Evolutionary conservation across 2,888 invertebrate species (phyloP), one percentile per base, ranked within the genome.

Genomic region (Nomada hirtipes): DNA sequence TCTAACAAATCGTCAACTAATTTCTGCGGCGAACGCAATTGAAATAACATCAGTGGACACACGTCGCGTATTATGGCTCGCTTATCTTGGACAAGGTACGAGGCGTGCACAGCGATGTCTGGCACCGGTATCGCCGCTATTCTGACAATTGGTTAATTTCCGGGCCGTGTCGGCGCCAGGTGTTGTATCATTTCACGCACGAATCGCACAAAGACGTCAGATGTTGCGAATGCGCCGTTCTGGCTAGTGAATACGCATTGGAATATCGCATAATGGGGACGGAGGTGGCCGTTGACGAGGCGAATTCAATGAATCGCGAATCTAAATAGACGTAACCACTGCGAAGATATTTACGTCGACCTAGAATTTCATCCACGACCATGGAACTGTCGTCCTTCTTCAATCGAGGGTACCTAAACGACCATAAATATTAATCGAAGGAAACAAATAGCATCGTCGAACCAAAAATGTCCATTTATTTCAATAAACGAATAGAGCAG

Each of bases 121-220:
- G 71, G 44, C 11, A 63, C 18, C 29, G 42, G 23, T 42, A 50
- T 63, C 68, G 20, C 26, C 65, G 29, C 71, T 10, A 57, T 75
- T 65, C 70, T 68, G 67, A 75, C 80, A 82, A 86, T 80, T 70
- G 78, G 73, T 78, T 82, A 77, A 86, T 86, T 86, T 86, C 84
- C 86, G 82, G 76, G 53, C 75, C 26, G 23, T 57, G 85, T 86
- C 86, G 80, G 26, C 82, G 63, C 74, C 86, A 86, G 82, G 75
- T 76, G 78, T 65, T 64, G 73, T 59, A 64, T 64, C 82, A 53
- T 71, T 71, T 83, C 82, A 64, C 67, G 71, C 77, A 67, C 47
- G 82, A 57, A 59, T 44, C 68, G 69, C 64, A 50, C 70, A 55
- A 80, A 78, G 73, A 77, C 64, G 76, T 80, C 86, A 77, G 70